Conservation (phyloP, 30 jellyfish, hydroid and myxozoan genomes). For the Morbakka virulenta region DNA sequence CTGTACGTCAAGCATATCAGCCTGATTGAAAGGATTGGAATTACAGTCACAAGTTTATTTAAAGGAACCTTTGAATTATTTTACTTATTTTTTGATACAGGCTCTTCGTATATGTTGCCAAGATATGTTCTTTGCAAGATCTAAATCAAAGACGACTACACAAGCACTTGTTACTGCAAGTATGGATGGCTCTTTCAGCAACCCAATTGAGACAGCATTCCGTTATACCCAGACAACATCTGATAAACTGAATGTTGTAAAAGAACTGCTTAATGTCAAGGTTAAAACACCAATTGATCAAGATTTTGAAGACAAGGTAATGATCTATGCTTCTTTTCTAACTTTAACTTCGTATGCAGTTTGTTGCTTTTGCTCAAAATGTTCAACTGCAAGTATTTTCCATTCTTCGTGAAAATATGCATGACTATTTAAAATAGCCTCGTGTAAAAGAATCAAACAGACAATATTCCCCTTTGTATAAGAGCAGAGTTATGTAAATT, state of each 20-base stretch:
- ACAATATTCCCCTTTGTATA: too few relatives aligned
- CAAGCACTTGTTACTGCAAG: constrained; percentile 17
- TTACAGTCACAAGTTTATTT: too few relatives aligned
- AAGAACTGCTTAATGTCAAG: constrained; percentile 75
- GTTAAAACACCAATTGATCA: constrained; percentile 76
- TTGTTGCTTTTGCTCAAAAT: background rate
- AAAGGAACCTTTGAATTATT: too few relatives aligned
- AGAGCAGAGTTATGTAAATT: too few relatives aligned
- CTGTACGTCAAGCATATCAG: too few relatives aligned
- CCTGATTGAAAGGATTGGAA: too few relatives aligned
- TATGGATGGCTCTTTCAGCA: background rate
- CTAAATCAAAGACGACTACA: constrained; percentile 70
- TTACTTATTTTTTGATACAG: constrained; percentile 20
- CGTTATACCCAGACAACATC: constrained; percentile 60
- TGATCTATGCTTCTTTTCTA: background rate
- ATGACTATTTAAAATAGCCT: too few relatives aligned
- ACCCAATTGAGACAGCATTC: constrained; percentile 76
- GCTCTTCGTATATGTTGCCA: constrained; percentile 96
- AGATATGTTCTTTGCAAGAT: constrained; percentile 95
- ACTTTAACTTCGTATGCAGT: too few relatives aligned
- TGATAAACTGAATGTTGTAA: constrained; percentile 68
- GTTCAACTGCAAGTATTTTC: background rate
- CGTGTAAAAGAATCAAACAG: too few relatives aligned
- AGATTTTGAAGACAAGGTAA: constrained; percentile 84
- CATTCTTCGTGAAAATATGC: too few relatives aligned